These are phyloP conservation scores for Dasypolia templi DNA, from an alignment of 2,888 invertebrate genomes.

Conservation along the genomic window DNA sequence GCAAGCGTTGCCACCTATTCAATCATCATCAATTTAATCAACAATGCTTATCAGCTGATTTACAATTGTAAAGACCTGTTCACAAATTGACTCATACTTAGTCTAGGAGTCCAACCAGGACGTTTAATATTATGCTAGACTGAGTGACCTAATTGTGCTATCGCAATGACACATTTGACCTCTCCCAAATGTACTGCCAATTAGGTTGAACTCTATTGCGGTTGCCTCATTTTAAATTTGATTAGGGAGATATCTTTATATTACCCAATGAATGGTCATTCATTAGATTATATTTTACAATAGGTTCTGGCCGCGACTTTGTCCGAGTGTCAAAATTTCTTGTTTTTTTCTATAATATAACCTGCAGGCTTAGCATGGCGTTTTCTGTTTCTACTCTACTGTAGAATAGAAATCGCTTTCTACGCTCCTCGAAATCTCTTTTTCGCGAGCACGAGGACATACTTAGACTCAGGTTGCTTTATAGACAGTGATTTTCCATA, in stretches of 20 bases:
- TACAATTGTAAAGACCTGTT: slow-evolving; percentile 27
- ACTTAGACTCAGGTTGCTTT: too few species aligned
- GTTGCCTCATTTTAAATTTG: slow-evolving; percentile 40
- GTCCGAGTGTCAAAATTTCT: too few species aligned
- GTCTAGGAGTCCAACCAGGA: slow-evolving; percentile 5
- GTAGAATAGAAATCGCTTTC: too few species aligned
- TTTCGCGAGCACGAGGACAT: too few species aligned
- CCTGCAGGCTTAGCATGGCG: too few species aligned
- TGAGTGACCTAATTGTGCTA: slow-evolving; percentile 41
- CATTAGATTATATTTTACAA: not conserved
- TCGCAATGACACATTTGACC: slow-evolving; percentile 40
- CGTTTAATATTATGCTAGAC: slow-evolving; percentile 26
- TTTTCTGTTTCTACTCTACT: too few species aligned
- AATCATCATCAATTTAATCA: not conserved
- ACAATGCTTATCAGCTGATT: slow-evolving; percentile 25
- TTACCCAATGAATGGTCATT: slow-evolving; percentile 15
- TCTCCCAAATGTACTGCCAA: slow-evolving; percentile 29
- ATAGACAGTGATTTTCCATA: too few species aligned
- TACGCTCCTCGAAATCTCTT: too few species aligned
- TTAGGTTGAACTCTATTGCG: slow-evolving; percentile 24
- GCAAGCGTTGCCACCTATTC: not conserved
- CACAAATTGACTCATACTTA: slow-evolving; percentile 43
- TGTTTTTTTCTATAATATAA: too few species aligned
- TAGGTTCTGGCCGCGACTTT: not conserved
- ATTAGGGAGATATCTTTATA: slow-evolving; percentile 38